phyloP scores from a whole-genome alignment of 2,797 vertebrate species.

The Myripristis jacobus region DNA sequence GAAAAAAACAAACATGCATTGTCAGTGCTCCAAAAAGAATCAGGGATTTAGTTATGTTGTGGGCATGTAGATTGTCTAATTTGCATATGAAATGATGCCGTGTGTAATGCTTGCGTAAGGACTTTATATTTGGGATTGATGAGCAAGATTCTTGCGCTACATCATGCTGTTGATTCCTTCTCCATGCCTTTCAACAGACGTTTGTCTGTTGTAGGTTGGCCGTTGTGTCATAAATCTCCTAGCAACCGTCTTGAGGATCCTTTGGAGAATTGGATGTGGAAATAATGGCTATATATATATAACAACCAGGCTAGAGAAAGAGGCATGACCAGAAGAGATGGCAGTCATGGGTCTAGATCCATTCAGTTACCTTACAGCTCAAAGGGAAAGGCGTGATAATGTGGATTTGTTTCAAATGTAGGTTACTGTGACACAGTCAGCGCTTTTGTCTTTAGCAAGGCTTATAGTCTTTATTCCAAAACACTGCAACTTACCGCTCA shows the following conservation, averaged over 20 bases:
- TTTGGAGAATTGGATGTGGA: conserved; percentile 46
- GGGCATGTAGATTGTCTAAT: background rate
- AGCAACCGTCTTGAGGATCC: conserved; percentile 62
- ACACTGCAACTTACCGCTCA: too few relatives aligned
- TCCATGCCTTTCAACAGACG: conserved; percentile 6
- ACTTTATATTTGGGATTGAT: conserved; percentile 6
- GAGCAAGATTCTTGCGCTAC: background rate
- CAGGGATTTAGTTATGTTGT: background rate
- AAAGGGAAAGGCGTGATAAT: too few relatives aligned
- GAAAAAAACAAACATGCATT: background rate
- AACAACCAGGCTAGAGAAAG: conserved; percentile 12
- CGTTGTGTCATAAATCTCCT: conserved; percentile 50
- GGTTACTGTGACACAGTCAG: too few relatives aligned
- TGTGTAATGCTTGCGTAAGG: background rate
- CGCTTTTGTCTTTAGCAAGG: too few relatives aligned
- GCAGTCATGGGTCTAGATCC: background rate
- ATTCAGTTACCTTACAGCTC: too few relatives aligned
- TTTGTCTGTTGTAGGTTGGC: conserved; percentile 39
- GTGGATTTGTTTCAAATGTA: too few relatives aligned
- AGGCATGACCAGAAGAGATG: background rate
- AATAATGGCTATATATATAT: conserved; percentile 45
- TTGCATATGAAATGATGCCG: background rate
- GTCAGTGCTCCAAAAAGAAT: background rate
- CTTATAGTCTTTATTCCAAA: too few relatives aligned
- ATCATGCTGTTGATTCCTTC: conserved; percentile 17